Base-by-base conservation (phyloP, 2,797 vertebrate species). In the Chaunax sp. region DNA sequence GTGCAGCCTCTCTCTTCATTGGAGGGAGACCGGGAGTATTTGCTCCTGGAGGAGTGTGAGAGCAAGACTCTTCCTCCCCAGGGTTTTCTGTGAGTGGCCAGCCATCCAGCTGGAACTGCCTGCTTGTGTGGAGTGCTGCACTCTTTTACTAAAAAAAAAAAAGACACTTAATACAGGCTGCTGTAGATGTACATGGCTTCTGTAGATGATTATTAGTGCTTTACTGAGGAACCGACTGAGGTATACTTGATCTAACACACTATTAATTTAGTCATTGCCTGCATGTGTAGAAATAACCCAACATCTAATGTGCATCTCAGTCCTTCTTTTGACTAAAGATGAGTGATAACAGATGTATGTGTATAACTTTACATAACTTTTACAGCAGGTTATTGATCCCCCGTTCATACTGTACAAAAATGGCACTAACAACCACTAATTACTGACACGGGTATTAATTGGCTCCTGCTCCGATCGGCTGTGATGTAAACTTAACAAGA, bases 41-140 rank as follows among this genome's bases (percentile, higher is more conserved):
- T 98, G 80, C 96, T 99, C 52, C 93, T 99, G 87, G 97, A 98
- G 95, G 96, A 98, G 90, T 99, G 97, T 95, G 97, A 96, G 93
- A 99, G 97, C 96, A 97, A 94, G 95, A 95, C 93, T 91, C 93
- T 95, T 89, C 82, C 87, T 87, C 90, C 85, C 73, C 90, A 92
- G 84, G 78, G 88, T 84, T 89, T 89, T 90, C 84, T 91, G 94
- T 99, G 94, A 95, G 94, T 95, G 92, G 84, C 89, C 78, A 83
- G 87, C 85, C 77, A 33, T 62, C 43, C 77, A 77, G 81, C 83
- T 89, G 85, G 78, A 86, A 50, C 68, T 75, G 89, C 89, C 84
- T 89, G 88, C 77, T 69, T 77, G 86, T 90, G 83, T 92, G 86
- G 35, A 85, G 83, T 87, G 82, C 61, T 73, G 68, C 61, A 23